Evolutionary conservation across 1,140 invertebrate species (phyloP).

Genomic region (Chlorops oryzae): DNA sequence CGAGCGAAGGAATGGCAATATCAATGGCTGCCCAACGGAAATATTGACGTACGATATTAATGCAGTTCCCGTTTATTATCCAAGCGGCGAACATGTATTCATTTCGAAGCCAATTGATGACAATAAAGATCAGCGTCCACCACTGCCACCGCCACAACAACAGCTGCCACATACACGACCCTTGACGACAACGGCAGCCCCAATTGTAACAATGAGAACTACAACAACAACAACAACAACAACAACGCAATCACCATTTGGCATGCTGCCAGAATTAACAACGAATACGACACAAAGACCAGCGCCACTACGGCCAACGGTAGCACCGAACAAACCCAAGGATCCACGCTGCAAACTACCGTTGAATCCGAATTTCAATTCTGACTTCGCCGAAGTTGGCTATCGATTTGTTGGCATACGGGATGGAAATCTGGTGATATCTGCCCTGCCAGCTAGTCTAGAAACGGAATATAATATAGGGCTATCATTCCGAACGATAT

Average conservation of each 20-base stretch:
- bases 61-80: slow-evolving; percentile 29
- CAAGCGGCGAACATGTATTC: slow-evolving; percentile 29
- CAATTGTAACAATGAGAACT: neutral
- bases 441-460: slow-evolving; percentile 53
- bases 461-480: slow-evolving; percentile 67
- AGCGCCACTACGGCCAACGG: slow-evolving; percentile 17
- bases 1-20: slow-evolving; percentile 56
- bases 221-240: slow-evolving; percentile 13
- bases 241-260: neutral
- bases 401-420: slow-evolving; percentile 56
- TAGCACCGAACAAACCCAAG: slow-evolving; percentile 29
- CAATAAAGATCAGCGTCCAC: slow-evolving; percentile 6
- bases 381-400: slow-evolving; percentile 33
- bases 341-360: slow-evolving; percentile 51
- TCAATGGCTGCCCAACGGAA: slow-evolving; percentile 59
- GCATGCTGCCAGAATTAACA: slow-evolving; percentile 13
- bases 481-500: slow-evolving; percentile 74
- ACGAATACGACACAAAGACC: slow-evolving; percentile 16
- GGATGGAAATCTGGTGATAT: slow-evolving; percentile 69
- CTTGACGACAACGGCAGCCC: neutral
- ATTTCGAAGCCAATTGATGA: slow-evolving; percentile 11
- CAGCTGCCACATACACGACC: neutral
- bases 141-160: neutral
- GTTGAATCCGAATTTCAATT: slow-evolving; percentile 39
- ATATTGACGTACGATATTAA: slow-evolving; percentile 36